These are phyloP conservation scores for Idaea biselata DNA, from an alignment of 2,888 invertebrate species.

Conservation along the genomic window DNA sequence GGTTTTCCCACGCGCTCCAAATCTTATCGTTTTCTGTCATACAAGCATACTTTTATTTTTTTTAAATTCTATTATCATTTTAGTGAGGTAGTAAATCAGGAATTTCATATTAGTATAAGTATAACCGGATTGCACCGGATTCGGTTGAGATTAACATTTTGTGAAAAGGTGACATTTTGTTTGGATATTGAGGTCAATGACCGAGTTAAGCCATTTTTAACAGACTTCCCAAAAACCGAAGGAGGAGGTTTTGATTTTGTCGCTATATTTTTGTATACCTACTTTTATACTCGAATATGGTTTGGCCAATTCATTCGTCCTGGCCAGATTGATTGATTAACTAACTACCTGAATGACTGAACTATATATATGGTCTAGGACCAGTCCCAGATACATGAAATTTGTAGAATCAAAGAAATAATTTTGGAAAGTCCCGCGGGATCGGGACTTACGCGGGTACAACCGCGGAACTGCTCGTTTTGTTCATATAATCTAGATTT, in stretches of 20 bases:
- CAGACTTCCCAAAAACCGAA: background rate
- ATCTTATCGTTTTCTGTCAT: slow-evolving; percentile 4
- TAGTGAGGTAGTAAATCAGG: background rate
- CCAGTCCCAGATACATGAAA: too few relatives aligned
- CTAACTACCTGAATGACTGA: too few relatives aligned
- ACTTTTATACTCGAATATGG: background rate
- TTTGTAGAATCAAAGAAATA: too few relatives aligned
- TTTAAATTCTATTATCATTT: background rate
- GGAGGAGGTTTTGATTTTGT: background rate
- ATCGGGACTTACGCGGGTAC: too few relatives aligned
- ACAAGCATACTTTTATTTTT: background rate
- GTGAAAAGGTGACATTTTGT: slow-evolving; percentile 2
- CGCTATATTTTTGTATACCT: background rate
- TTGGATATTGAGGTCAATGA: background rate
- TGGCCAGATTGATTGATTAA: too few relatives aligned
- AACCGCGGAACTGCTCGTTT: too few relatives aligned
- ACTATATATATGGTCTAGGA: too few relatives aligned
- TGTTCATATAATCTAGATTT: too few relatives aligned
- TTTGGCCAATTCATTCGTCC: too few relatives aligned
- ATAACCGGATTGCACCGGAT: slow-evolving; percentile 1
- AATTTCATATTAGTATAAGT: background rate
- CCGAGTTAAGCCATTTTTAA: background rate
- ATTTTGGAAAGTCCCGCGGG: too few relatives aligned
- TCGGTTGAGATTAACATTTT: background rate
- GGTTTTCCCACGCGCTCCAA: background rate